Evolutionary conservation across 2,888 invertebrate genomes (phyloP).

Genomic region (Conistra vaccinii): DNA sequence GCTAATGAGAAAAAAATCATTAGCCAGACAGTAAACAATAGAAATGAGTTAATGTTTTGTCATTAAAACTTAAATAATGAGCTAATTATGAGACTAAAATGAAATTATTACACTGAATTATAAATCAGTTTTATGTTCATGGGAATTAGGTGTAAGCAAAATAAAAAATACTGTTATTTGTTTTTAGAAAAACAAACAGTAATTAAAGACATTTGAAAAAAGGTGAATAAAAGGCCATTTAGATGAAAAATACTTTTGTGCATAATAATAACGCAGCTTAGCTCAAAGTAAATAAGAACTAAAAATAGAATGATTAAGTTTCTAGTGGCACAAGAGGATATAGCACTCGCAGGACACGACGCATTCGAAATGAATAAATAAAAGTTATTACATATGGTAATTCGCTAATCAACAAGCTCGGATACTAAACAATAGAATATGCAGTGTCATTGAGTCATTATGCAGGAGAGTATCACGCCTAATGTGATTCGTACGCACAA

Average conservation of each 20-base stretch:
- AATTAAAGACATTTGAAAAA: conserved; percentile 13
- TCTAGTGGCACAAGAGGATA: conserved; percentile 9
- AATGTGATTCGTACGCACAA: conserved; percentile 75
- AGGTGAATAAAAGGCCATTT: conserved; percentile 4
- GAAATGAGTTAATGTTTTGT: conserved; percentile 45
- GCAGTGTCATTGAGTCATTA: conserved; percentile 72
- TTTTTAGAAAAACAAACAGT: conserved; percentile 20
- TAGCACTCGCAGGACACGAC: conserved; percentile 24
- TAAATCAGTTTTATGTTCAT: conserved; percentile 50
- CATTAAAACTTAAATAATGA: conserved; percentile 51
- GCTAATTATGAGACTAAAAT: conserved; percentile 23
- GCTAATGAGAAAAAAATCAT: conserved; percentile 55
- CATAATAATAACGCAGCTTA: neutral
- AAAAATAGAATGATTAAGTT: conserved; percentile 31
- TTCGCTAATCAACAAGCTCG: conserved; percentile 59
- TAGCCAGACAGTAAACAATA: conserved; percentile 51
- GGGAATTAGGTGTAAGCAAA: conserved; percentile 44
- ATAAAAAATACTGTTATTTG: conserved; percentile 10
- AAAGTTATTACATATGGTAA: conserved; percentile 55
- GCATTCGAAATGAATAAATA: conserved; percentile 48
- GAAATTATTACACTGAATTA: conserved; percentile 31
- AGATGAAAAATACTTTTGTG: conserved; percentile 3
- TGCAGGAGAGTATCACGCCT: conserved; percentile 71
- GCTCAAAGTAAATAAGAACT: neutral
- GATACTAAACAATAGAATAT: conserved; percentile 75